These are phyloP conservation scores for Rynchops niger DNA, from an alignment of 2,113 vertebrate species.

Conservation along the genomic window DNA sequence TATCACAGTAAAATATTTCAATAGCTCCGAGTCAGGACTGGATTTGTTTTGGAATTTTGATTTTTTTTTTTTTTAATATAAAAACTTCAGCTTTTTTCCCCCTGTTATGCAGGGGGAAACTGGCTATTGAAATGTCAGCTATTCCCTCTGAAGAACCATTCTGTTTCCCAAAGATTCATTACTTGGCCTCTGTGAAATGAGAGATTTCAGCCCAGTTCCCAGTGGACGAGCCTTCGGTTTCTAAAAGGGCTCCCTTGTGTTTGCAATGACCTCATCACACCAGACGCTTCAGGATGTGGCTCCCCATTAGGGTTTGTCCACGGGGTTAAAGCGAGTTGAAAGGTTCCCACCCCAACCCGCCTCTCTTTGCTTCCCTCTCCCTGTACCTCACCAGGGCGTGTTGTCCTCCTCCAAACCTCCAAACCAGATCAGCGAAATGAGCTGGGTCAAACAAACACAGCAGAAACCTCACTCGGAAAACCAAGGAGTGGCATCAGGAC, in stretches of 20 bases:
- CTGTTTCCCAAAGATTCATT: background rate
- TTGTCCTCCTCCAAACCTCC: background rate
- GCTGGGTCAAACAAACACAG: too few relatives aligned
- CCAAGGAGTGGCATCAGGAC: background rate
- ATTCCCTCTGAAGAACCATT: background rate
- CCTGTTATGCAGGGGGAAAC: background rate
- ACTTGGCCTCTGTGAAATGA: background rate
- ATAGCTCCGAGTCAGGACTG: background rate
- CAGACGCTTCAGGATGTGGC: background rate
- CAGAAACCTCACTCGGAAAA: background rate
- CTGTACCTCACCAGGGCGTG: background rate
- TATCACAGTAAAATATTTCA: background rate
- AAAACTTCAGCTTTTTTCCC: accelerated
- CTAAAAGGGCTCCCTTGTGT: slow-evolving; percentile 1
- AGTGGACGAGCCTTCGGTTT: background rate
- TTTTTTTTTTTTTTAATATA: background rate
- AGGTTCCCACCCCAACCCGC: background rate
- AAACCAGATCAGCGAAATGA: background rate
- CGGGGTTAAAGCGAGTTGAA: background rate
- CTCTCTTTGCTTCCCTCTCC: background rate
- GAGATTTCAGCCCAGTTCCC: background rate
- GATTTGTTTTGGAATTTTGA: background rate
- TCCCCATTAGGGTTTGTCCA: background rate
- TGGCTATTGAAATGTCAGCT: background rate
- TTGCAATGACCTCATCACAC: background rate